Percentiles rank a stretch among this genome's conserved stretches.
Evolutionary conservation across 1,140 invertebrate genomes (phyloP).

Genomic region (Diorhabda sublineata): DNA sequence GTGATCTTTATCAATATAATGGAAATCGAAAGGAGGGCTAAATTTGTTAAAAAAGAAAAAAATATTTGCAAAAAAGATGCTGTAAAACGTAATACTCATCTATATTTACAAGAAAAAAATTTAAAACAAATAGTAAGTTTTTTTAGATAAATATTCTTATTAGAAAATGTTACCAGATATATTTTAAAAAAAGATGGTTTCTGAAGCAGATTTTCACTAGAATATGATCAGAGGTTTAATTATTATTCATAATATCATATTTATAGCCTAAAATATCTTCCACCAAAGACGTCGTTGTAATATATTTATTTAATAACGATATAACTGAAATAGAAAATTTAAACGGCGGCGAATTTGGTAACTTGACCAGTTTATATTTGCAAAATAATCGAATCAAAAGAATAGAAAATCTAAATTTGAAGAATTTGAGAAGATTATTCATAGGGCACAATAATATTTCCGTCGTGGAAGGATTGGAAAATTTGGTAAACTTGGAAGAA

Average conservation of each 20-base stretch:
- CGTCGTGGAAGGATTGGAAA: conserved; percentile 64
- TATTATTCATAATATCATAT: conserved; percentile 4
- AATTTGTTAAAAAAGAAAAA: too few relatives aligned
- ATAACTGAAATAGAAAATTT: conserved; percentile 60
- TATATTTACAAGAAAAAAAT: conserved; percentile 52
- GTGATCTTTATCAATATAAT: too few relatives aligned
- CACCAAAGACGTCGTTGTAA: conserved; percentile 53
- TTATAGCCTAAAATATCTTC: conserved; percentile 52
- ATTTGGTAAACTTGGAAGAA: conserved; percentile 56
- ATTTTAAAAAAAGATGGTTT: too few relatives aligned
- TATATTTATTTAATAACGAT: conserved; percentile 63
- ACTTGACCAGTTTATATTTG: conserved; percentile 62
- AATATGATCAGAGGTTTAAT: too few relatives aligned
- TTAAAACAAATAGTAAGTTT: conserved; percentile 48
- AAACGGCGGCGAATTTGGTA: conserved; percentile 50
- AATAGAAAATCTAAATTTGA: conserved; percentile 60
- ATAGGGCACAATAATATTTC: conserved; percentile 63
- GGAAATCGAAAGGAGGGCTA: too few relatives aligned
- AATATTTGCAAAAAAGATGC: not conserved
- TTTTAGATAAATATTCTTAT: not conserved
- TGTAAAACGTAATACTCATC: conserved; percentile 41
- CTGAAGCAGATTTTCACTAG: too few relatives aligned
- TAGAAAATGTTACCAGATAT: too few relatives aligned
- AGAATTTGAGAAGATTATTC: conserved; percentile 61
- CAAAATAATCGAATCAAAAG: conserved; percentile 64